Conservation (phyloP, 2,113 vertebrate species). For the Todiramphus saurophagus region DNA sequence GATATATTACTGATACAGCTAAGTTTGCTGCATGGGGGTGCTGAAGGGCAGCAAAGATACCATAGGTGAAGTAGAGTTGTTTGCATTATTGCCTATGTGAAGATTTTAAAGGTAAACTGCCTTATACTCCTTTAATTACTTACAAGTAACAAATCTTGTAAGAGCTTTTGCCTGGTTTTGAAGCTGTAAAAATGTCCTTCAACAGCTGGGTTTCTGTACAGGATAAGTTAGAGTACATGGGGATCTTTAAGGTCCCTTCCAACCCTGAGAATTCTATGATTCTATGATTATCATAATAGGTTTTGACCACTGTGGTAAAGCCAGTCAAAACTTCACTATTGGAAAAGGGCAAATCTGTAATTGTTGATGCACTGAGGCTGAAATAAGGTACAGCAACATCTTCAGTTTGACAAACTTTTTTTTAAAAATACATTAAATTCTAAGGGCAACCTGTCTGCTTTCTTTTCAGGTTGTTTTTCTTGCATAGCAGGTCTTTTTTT, state of each 20-base stretch:
- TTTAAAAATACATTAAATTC: neutral
- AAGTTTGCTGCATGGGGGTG: neutral
- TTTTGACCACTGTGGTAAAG: neutral
- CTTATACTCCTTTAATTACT: neutral
- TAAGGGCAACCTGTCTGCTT: neutral
- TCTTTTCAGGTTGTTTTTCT: neutral
- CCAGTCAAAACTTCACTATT: neutral
- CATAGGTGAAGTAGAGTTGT: neutral
- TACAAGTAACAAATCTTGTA: neutral
- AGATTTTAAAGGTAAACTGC: neutral
- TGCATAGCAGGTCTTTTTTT: neutral
- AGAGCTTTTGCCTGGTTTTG: neutral
- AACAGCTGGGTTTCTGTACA: neutral
- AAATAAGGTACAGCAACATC: neutral
- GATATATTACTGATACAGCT: too few species aligned
- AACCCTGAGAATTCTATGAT: neutral
- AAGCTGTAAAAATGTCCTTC: neutral
- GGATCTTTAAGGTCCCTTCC: too few species aligned
- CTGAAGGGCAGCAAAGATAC: neutral
- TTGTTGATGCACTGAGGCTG: accelerated
- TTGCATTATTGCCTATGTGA: neutral
- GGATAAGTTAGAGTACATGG: neutral
- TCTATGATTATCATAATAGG: neutral
- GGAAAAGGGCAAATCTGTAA: neutral
- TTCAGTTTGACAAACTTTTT: neutral